These are phyloP conservation scores for Turritopsis rubra DNA, from an alignment of 30 jellyfish, hydroid and myxozoan genomes.

Conservation along the genomic window DNA sequence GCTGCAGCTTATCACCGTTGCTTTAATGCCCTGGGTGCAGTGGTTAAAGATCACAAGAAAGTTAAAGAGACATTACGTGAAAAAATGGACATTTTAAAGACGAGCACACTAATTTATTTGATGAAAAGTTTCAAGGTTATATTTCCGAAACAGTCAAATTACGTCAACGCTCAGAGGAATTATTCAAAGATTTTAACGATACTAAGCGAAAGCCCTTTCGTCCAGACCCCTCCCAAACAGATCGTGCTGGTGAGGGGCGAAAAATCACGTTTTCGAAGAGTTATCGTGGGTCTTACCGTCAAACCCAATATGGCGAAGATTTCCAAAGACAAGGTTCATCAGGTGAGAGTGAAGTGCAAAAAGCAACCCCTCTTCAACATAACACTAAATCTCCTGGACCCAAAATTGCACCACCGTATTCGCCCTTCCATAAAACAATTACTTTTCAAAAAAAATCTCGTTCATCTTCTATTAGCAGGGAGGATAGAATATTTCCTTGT, in stretches of 20 bases:
- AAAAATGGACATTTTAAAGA: background rate
- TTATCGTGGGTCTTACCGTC: background rate
- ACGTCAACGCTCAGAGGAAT: background rate
- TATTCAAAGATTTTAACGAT: background rate
- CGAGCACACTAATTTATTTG: background rate
- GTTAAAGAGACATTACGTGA: background rate
- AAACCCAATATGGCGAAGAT: background rate
- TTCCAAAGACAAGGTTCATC: background rate
- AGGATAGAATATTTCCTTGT: background rate
- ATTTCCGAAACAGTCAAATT: background rate
- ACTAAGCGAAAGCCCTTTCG: background rate
- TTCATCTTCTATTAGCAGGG: background rate
- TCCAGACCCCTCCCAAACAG: background rate
- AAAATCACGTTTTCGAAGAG: background rate
- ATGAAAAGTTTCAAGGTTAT: background rate
- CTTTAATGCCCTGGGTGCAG: background rate
- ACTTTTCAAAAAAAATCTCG: background rate
- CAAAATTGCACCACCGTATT: background rate
- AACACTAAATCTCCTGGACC: background rate
- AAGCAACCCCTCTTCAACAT: background rate
- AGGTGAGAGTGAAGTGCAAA: background rate
- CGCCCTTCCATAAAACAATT: background rate
- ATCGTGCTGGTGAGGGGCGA: background rate
- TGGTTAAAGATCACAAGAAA: slow-evolving; percentile 2
- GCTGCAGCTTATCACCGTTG: slow-evolving; percentile 1